phyloP scores from a whole-genome alignment of 2,888 invertebrate species.

The Yponomeuta evonymella region DNA sequence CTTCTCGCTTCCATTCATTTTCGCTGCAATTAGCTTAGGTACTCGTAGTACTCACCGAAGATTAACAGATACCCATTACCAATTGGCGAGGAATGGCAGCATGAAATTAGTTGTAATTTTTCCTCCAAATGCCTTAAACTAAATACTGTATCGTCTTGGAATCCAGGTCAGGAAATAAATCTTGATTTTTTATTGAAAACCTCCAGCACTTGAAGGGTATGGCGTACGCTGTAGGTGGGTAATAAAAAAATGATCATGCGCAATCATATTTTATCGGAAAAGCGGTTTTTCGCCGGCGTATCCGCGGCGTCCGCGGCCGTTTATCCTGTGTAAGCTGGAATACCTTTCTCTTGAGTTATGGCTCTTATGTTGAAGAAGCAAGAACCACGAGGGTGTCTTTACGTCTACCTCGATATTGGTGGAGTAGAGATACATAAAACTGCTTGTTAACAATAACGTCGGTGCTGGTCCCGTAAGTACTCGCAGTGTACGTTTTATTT shows the following conservation, averaged over 20 bases:
- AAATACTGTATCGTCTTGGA: not conserved
- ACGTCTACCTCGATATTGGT: constrained; percentile 30
- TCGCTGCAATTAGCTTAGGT: not conserved
- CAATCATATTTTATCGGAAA: constrained; percentile 69
- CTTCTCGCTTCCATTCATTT: not conserved
- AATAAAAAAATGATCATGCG: constrained; percentile 58
- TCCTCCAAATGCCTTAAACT: not conserved
- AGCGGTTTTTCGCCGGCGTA: constrained; percentile 51
- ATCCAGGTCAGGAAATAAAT: not conserved
- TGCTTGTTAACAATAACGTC: constrained; percentile 52
- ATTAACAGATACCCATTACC: not conserved
- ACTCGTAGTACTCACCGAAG: not conserved
- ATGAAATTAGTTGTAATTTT: not conserved
- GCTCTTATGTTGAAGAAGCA: not conserved
- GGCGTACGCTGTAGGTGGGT: constrained; percentile 19
- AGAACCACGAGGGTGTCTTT: not conserved
- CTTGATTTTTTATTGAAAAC: constrained; percentile 1
- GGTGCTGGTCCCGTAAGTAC: constrained; percentile 20
- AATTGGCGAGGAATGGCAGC: not conserved
- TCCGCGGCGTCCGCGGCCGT: constrained; percentile 31
- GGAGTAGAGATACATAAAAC: constrained; percentile 47
- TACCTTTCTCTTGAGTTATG: not conserved
- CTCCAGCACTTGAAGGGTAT: not conserved
- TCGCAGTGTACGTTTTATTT: constrained; percentile 11
- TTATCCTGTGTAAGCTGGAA: constrained; percentile 31